Base-by-base conservation (phyloP, 2,888 invertebrate genomes). In the Dicranocentrus wangi region DNA sequence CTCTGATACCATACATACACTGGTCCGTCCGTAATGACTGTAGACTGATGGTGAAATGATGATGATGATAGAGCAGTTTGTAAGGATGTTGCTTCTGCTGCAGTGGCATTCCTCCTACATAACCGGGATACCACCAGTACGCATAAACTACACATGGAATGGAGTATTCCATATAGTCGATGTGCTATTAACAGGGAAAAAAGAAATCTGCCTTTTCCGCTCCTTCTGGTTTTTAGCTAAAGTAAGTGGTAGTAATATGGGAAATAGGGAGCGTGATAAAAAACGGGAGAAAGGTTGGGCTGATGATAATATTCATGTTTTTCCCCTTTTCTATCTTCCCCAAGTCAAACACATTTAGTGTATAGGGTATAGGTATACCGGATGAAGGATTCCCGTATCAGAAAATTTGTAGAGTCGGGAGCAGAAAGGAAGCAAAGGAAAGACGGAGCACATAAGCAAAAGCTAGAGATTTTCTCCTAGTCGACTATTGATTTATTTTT, bases 401-500 rank as follows among this genome's bases (percentile, higher is more conserved):
- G n/a, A n/a, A n/a, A n/a, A n/a, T n/a, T n/a, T n/a, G n/a, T n/a
- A n/a, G n/a, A n/a, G n/a, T n/a, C n/a, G n/a, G n/a, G n/a, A n/a
- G n/a, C n/a, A n/a, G n/a, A n/a, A n/a, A n/a, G n/a, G n/a, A n/a
- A n/a, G n/a, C n/a, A n/a, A n/a, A n/a, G n/a, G n/a, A n/a, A n/a
- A n/a, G n/a, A 32, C 19, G 61, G 5, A 32, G 61, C 61, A n/a
- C n/a, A 32, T 17, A 25, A 43, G 60, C 25, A 60, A 60, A 71
- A 71, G 71, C 71, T 71, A 39, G 39, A 71, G 58, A 60, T 71
- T 71, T 71, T 71, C 71, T 60, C 43, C 51, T 71, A 25, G 69
- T 71, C 69, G 58, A 60, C 32, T 71, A 71, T 71, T 71, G 71
- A 71, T 71, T 71, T 71, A 58, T 71, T 71, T 71, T 71, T 42